Percentiles rank a stretch among this genome's conserved stretches.
These are phyloP conservation scores for Sinonovacula constricta DNA, from an alignment of 1,140 invertebrate species.

Conservation along the genomic window DNA sequence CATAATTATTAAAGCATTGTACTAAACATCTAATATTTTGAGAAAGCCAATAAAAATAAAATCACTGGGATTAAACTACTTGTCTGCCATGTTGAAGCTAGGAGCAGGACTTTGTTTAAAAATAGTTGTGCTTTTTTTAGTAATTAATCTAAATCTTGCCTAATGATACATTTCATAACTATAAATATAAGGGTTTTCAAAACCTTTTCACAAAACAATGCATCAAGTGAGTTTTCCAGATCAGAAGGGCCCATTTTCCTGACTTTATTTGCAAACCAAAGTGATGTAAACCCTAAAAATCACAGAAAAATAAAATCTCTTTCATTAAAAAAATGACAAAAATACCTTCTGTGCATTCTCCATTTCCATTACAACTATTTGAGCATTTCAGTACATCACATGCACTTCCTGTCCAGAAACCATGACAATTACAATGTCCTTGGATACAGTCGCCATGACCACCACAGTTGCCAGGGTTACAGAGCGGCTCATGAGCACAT, in stretches of 20 bases:
- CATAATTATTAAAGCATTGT: too few species aligned
- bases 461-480: conserved; percentile 69
- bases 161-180: too few species aligned
- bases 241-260: neutral
- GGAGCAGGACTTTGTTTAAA: too few species aligned
- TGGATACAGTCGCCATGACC: conserved; percentile 70
- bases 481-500: conserved; percentile 75
- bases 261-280: neutral
- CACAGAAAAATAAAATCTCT: neutral
- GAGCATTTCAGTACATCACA: conserved; percentile 74
- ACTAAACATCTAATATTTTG: too few species aligned
- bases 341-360: conserved; percentile 70
- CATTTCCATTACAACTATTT: conserved; percentile 69
- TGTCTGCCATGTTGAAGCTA: too few species aligned
- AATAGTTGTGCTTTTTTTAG: too few species aligned
- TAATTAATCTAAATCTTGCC: too few species aligned
- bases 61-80: too few species aligned
- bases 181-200: neutral
- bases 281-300: neutral
- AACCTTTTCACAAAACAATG: neutral
- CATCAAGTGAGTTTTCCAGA: neutral
- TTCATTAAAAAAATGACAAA: neutral
- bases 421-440: conserved; percentile 73
- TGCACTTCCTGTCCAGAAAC: conserved; percentile 66
- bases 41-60: too few species aligned